phyloP scores from a whole-genome alignment of 2,888 invertebrate genomes.

The Rhorus exstirpatorius region DNA sequence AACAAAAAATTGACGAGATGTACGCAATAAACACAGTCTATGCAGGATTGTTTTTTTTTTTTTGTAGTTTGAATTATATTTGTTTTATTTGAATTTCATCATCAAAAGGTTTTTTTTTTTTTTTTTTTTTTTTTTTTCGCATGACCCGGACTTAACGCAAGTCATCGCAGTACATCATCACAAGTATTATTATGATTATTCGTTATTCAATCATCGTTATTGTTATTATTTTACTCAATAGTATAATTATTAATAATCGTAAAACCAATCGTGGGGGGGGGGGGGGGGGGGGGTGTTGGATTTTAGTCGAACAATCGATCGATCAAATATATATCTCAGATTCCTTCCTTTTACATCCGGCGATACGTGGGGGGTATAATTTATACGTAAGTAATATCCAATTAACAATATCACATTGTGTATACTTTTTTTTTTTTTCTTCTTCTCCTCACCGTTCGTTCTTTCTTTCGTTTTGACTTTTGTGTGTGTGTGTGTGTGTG shows the following conservation, averaged over 20 bases:
- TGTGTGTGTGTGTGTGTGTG: too few species aligned
- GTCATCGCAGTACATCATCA: constrained; percentile 85
- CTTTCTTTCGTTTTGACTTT: constrained; percentile 71
- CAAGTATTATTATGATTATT: constrained; percentile 85
- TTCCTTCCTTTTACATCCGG: constrained; percentile 71
- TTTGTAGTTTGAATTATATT: constrained; percentile 85
- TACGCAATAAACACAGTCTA: constrained; percentile 82
- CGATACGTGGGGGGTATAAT: constrained; percentile 74
- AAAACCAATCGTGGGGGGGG: constrained; percentile 77
- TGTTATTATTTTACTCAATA: constrained; percentile 80
- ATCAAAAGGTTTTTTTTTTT: constrained; percentile 81
- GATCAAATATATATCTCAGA: constrained; percentile 74
- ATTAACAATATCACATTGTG: constrained; percentile 84
- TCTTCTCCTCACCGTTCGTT: constrained; percentile 68
- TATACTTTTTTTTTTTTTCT: constrained; percentile 77
- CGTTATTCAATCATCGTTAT: constrained; percentile 83
- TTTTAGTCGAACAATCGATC: constrained; percentile 77
- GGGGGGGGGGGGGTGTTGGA: too few species aligned
- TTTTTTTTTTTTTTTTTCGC: constrained; percentile 74
- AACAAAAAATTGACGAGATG: constrained; percentile 68
- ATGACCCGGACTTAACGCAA: constrained; percentile 85
- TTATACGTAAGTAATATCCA: constrained; percentile 77
- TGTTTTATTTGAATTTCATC: constrained; percentile 86
- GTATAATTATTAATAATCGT: constrained; percentile 81
- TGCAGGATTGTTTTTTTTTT: constrained; percentile 83